These are phyloP conservation scores for Chrysotoxum bicinctum DNA, from an alignment of 2,888 invertebrate genomes.

Conservation along the genomic window DNA sequence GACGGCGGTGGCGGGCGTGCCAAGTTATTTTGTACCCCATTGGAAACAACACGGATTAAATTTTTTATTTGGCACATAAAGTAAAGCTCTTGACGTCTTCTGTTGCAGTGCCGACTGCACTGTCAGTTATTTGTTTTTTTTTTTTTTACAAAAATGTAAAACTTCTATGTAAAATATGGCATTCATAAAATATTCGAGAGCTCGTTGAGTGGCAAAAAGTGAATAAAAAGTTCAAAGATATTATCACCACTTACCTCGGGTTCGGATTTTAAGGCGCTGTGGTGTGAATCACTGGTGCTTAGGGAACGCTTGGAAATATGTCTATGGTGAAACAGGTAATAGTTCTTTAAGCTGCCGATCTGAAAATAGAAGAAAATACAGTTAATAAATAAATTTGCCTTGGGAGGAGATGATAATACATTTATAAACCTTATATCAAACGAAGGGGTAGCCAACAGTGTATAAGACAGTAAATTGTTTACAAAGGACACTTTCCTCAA, in stretches of 20 bases:
- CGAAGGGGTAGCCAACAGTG: too few species aligned
- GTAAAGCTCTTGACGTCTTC: slow-evolving; percentile 27
- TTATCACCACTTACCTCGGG: slow-evolving; percentile 84
- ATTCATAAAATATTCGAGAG: background rate
- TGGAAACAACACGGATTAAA: slow-evolving; percentile 28
- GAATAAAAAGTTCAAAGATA: background rate
- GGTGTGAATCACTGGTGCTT: slow-evolving; percentile 89
- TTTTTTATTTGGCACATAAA: slow-evolving; percentile 49
- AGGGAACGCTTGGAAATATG: slow-evolving; percentile 93
- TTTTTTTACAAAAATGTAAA: background rate
- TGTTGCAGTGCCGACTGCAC: background rate
- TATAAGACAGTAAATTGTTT: too few species aligned
- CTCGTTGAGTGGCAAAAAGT: background rate
- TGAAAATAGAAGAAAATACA: slow-evolving; percentile 82
- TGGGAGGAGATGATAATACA: too few species aligned
- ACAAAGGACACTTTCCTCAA: too few species aligned
- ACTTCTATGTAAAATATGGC: background rate
- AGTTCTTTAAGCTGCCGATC: slow-evolving; percentile 94
- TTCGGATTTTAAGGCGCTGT: slow-evolving; percentile 89
- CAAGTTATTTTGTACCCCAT: slow-evolving; percentile 46
- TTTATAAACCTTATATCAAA: too few species aligned
- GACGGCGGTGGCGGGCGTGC: slow-evolving; percentile 11
- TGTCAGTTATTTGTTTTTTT: background rate
- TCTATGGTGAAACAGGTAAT: slow-evolving; percentile 92
- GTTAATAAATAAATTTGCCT: background rate